Conservation (phyloP, 2,888 invertebrate species). For the Polyploca ridens region DNA sequence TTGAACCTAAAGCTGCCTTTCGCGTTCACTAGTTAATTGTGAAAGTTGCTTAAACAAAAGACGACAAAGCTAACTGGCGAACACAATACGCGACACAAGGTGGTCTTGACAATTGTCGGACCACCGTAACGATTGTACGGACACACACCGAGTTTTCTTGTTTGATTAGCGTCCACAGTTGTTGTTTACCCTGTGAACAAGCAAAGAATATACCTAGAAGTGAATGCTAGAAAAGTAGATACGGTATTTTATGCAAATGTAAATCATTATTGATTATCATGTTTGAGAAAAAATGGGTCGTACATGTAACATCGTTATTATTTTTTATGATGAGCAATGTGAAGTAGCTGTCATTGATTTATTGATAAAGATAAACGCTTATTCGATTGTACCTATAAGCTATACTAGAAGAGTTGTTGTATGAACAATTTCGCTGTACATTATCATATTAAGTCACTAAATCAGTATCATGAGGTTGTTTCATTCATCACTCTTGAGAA, state of each 20-base stretch:
- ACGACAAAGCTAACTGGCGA: conserved; percentile 39
- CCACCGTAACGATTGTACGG: conserved; percentile 58
- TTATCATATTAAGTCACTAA: no score
- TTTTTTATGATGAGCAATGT: conserved; percentile 14
- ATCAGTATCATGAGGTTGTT: no score
- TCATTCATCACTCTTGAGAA: no score
- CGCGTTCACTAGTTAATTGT: conserved; percentile 70
- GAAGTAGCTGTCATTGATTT: background rate
- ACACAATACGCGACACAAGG: conserved; percentile 57
- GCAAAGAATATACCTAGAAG: conserved; percentile 39
- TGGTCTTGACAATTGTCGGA: conserved; percentile 61
- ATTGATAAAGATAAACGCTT: background rate
- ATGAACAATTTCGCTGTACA: background rate
- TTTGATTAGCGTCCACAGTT: conserved; percentile 65
- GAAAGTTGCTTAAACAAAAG: conserved; percentile 77
- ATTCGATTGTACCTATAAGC: background rate
- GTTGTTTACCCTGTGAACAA: conserved; percentile 58
- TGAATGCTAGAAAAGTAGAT: conserved; percentile 32
- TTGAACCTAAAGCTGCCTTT: conserved; percentile 30
- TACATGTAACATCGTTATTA: conserved; percentile 15
- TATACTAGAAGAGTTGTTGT: background rate
- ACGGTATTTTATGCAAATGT: conserved; percentile 24
- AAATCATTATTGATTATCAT: conserved; percentile 7
- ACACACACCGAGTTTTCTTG: conserved; percentile 64
- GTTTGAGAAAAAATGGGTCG: conserved; percentile 1